phyloP scores from a whole-genome alignment of 2,113 vertebrate species.

The Tachycineta bicolor region DNA sequence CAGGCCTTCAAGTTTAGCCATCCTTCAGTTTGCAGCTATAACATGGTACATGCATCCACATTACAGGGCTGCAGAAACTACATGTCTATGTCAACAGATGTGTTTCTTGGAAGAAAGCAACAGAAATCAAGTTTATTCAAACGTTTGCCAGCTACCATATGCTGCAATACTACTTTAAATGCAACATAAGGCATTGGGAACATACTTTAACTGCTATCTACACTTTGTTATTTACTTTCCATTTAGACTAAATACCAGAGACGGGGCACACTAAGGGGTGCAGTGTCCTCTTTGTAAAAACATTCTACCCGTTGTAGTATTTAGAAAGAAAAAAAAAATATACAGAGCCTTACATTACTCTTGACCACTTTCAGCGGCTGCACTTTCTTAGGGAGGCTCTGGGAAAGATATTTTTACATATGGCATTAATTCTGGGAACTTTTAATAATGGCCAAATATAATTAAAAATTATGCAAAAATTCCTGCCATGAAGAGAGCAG shows the following conservation, averaged over 20 bases:
- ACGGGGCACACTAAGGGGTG: conserved; percentile 40
- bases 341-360: neutral
- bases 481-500: conserved; percentile 39
- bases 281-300: conserved; percentile 47
- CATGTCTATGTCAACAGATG: conserved; percentile 64
- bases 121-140: conserved; percentile 67
- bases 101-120: conserved; percentile 64
- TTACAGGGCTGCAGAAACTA: conserved; percentile 47
- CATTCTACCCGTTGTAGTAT: conserved; percentile 45
- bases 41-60: neutral
- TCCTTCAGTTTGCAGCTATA: neutral
- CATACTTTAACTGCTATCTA: conserved; percentile 62
- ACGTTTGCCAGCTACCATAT: conserved; percentile 59
- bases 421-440: conserved; percentile 56
- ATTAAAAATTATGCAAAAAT: conserved; percentile 61
- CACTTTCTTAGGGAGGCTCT: conserved; percentile 14
- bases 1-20: neutral
- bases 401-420: conserved; percentile 38
- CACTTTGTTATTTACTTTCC: conserved; percentile 69
- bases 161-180: conserved; percentile 65
- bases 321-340: conserved; percentile 33
- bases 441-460: conserved; percentile 56
- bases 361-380: neutral
- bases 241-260: conserved; percentile 68
- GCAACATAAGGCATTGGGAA: conserved; percentile 40